Evolutionary conservation across 2,797 vertebrate species (phyloP), one percentile per base, ranked within the genome.

Genomic region (Cossypha caffra): DNA sequence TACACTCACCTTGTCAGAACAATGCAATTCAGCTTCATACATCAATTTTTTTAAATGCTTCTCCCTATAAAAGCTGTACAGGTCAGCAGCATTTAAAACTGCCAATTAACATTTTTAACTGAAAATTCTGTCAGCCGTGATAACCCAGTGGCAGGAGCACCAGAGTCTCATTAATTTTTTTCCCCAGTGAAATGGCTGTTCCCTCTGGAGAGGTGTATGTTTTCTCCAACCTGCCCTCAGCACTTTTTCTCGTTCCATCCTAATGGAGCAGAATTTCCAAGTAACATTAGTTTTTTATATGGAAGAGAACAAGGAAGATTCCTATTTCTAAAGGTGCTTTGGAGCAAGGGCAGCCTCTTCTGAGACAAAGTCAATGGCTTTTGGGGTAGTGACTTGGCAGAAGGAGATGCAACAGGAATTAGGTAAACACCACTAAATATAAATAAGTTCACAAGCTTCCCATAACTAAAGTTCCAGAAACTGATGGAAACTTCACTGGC

Each of bases 161-260:
- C 0, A 1, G 1, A 1, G 1, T 10, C 35, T 29, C 10, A 13
- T 21, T 37, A 12, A 7, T 35, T 73, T 40, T 40, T 23, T 11
- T 52, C 8, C 61, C 19, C 24, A 11, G 0, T 2, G 45, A 43
- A 3, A 18, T 18, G 31, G 16, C 17, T 37, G 7, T 1, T 66
- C 7, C 15, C 11, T 17, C 14, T 20, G 38, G 21, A 58, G 17
- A 3, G 1, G 2, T 0, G 0, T 8, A 9, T 2, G 5, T 17
- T 64, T 51, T 16, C 28, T 66, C n/a, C 18, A n/a, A 33, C 10
- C 29, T 24, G 2, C 20, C 33, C 6, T 33, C 55, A 13, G 17
- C 16, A 20, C 28, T 35, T 58, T 37, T 28, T 57, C 28, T 45
- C 12, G 15, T 59, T 66, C 28, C 3, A 4, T 47, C 16, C 10